These are phyloP conservation scores for Thelaira solivaga DNA, from an alignment of 2,888 invertebrate species.

Conservation along the genomic window DNA sequence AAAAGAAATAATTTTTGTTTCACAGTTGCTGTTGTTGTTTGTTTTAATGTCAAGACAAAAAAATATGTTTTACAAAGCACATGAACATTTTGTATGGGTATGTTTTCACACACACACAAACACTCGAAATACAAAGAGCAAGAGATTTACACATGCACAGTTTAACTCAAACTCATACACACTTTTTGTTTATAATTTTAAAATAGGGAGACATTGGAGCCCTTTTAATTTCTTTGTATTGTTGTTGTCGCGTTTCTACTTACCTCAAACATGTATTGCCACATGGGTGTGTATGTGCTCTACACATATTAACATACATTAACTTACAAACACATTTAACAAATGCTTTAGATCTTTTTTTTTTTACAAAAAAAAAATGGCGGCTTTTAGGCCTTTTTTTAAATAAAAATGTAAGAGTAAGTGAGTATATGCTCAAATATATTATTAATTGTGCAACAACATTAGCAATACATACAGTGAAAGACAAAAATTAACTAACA, in stretches of 20 bases:
- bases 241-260: not conserved
- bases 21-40: not conserved
- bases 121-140: not conserved
- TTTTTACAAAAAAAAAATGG: conserved; percentile 32
- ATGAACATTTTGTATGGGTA: not conserved
- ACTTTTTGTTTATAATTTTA: conserved; percentile 2
- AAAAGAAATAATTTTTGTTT: conserved; percentile 17
- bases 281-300: not conserved
- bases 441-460: conserved; percentile 30
- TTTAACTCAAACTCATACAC: not conserved
- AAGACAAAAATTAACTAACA: not conserved
- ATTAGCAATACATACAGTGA: conserved; percentile 17
- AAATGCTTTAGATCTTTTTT: conserved; percentile 46
- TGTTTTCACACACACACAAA: not conserved
- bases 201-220: conserved; percentile 31
- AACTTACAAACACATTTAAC: not conserved
- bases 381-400: conserved; percentile 48
- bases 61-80: not conserved
- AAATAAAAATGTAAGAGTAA: conserved; percentile 45
- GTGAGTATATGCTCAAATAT: conserved; percentile 37
- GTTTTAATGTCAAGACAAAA: not conserved
- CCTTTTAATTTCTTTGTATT: not conserved
- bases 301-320: not conserved
- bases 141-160: not conserved
- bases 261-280: not conserved